phyloP scores from a whole-genome alignment of 2,888 invertebrate genomes.

The Xylophagus ater region DNA sequence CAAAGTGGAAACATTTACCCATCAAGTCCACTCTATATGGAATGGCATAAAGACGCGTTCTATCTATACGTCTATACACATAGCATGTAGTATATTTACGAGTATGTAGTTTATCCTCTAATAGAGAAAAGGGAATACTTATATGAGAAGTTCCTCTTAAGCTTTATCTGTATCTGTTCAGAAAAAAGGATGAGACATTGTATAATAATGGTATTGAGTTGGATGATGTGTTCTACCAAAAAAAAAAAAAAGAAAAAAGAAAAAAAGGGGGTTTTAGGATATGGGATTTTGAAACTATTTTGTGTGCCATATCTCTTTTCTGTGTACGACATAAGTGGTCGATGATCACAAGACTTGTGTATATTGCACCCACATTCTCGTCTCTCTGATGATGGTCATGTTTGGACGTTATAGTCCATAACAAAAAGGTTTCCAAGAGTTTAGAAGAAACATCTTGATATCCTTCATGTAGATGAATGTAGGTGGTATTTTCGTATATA shows the following conservation, averaged over 20 bases:
- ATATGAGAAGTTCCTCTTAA: constrained; percentile 10
- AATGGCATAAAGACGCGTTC: neutral
- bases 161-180: constrained; percentile 9
- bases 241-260: no score
- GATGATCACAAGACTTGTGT: constrained; percentile 1
- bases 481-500: no score
- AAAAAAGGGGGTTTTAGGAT: constrained; percentile 13
- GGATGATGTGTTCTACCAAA: constrained; percentile 7
- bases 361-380: neutral
- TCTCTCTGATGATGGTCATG: constrained; percentile 9
- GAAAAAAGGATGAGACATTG: constrained; percentile 5
- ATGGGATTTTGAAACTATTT: constrained; percentile 14
- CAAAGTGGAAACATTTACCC: constrained; percentile 17
- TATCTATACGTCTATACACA: no score
- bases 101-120: constrained; percentile 7
- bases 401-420: constrained; percentile 9
- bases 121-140: constrained; percentile 10
- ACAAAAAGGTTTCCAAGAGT: constrained; percentile 9
- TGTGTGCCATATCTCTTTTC: constrained; percentile 8
- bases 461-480: no score
- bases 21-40: constrained; percentile 12
- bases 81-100: no score
- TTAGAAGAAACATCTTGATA: neutral
- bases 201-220: constrained; percentile 5
- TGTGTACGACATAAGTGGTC: constrained; percentile 12